Evolutionary conservation across 1,140 invertebrate species (phyloP).

Genomic region (Varroa destructor): DNA sequence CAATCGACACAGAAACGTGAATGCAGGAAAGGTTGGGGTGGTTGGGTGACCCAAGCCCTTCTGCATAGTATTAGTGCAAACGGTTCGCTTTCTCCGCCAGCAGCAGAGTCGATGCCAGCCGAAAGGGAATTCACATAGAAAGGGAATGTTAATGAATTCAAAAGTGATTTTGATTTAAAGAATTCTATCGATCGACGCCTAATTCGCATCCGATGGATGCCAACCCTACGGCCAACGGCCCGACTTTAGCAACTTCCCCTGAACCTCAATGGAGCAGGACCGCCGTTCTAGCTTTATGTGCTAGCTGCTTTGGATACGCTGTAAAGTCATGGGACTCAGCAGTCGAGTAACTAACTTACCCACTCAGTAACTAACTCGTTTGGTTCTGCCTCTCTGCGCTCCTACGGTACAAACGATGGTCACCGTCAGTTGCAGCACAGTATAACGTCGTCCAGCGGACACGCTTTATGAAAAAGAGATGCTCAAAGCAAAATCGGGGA

Average conservation of each 20-base stretch:
- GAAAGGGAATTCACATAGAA: too few species aligned
- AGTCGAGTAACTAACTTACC: too few species aligned
- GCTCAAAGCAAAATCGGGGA: too few species aligned
- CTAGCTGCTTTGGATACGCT: not conserved
- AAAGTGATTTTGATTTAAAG: not conserved
- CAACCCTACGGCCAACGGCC: not conserved
- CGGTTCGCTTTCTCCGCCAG: not conserved
- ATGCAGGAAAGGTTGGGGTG: not conserved
- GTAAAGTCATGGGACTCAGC: not conserved
- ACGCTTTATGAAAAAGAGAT: too few species aligned
- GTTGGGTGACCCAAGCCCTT: not conserved
- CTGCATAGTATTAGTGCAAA: too few species aligned
- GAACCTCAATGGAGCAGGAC: not conserved
- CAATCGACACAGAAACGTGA: not conserved
- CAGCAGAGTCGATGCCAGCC: not conserved
- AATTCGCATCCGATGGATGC: conserved; percentile 1
- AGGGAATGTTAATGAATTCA: conserved; percentile 25
- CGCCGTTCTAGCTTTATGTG: not conserved
- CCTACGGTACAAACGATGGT: too few species aligned
- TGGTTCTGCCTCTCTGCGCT: too few species aligned
- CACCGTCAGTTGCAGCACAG: too few species aligned
- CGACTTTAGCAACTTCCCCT: not conserved
- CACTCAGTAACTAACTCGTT: too few species aligned
- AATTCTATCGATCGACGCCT: not conserved
- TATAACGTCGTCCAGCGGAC: too few species aligned